phyloP scores from a whole-genome alignment of 2,113 vertebrate species.

The Microcebus jonahi region DNA sequence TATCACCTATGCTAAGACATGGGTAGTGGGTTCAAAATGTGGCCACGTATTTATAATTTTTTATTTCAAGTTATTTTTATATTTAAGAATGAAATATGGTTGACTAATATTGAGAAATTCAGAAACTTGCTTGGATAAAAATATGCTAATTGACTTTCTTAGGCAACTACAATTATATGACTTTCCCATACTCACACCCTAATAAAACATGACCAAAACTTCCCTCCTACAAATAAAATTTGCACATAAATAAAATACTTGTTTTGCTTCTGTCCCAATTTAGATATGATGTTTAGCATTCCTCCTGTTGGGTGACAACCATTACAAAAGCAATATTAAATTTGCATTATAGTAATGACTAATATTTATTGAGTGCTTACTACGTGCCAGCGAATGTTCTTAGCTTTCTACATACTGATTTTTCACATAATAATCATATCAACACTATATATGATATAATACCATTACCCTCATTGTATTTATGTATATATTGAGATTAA shows the following conservation, averaged over 20 bases:
- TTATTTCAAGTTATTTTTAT: slow-evolving; percentile 63
- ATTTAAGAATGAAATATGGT: slow-evolving; percentile 69
- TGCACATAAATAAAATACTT: slow-evolving; percentile 55
- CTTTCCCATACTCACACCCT: slow-evolving; percentile 80
- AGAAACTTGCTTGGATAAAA: slow-evolving; percentile 79
- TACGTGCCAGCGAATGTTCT: background rate
- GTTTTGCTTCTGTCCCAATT: background rate
- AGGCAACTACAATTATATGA: slow-evolving; percentile 55
- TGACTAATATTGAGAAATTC: slow-evolving; percentile 74
- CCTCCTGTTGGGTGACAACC: background rate
- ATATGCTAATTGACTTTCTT: slow-evolving; percentile 72
- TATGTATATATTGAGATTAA: background rate
- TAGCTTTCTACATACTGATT: background rate
- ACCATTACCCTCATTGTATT: background rate
- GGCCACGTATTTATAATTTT: background rate
- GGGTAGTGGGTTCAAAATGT: background rate
- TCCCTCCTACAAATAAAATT: slow-evolving; percentile 73
- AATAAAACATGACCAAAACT: slow-evolving; percentile 74
- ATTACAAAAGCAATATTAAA: background rate
- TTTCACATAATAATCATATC: background rate
- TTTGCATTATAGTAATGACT: background rate
- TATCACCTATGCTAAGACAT: background rate
- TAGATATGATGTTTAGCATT: background rate
- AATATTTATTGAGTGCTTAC: background rate
- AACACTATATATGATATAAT: background rate